Evolutionary conservation across 2,888 invertebrate genomes (phyloP).

Genomic region (Octonoba sinensis): DNA sequence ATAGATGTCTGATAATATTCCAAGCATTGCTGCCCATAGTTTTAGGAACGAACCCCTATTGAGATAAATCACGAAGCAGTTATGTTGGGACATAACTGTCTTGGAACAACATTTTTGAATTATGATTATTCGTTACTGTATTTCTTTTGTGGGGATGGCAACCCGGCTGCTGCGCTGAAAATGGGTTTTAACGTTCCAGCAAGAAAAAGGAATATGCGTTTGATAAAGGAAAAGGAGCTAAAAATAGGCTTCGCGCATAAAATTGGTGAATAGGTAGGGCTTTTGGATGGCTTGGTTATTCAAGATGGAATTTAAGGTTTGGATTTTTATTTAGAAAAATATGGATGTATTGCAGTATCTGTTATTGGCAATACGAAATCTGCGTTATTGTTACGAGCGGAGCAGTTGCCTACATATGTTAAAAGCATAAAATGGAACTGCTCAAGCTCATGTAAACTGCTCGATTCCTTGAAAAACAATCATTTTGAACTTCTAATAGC

Average conservation of each 20-base stretch:
- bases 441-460: no score
- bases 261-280: constrained; percentile 28
- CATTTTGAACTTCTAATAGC: no score
- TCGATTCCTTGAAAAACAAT: no score
- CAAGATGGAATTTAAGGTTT: background rate
- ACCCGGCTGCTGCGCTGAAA: constrained; percentile 30
- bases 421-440: no score
- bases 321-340: no score
- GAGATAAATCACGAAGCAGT: constrained; percentile 25
- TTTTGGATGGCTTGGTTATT: background rate
- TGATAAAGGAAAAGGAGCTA: constrained; percentile 14
- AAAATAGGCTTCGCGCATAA: constrained; percentile 14
- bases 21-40: background rate
- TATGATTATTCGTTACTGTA: constrained; percentile 53
- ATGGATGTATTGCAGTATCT: no score
- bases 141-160: constrained; percentile 40
- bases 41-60: background rate
- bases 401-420: no score
- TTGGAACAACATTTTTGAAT: constrained; percentile 48
- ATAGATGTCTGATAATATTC: no score
- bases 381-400: no score
- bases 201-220: constrained; percentile 9
- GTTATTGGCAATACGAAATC: no score
- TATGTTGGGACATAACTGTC: constrained; percentile 31
- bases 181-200: constrained; percentile 45